Evolutionary conservation across 2,113 vertebrate species (phyloP).

Genomic region (Xiphias gladius): DNA sequence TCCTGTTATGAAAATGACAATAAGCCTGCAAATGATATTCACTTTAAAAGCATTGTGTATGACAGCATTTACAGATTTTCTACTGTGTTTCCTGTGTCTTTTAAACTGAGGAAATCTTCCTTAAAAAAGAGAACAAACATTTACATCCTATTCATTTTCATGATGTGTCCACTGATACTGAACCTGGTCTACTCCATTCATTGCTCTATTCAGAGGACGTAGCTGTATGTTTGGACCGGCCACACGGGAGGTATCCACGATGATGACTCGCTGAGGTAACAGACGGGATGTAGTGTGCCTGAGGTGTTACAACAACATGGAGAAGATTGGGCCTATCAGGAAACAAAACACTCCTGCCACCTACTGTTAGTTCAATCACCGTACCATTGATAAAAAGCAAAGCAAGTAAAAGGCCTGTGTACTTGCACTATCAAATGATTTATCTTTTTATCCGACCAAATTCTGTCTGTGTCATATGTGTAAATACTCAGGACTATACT

Average conservation of each 20-base stretch:
- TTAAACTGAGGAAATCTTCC: too few relatives aligned
- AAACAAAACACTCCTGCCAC: constrained; percentile 70
- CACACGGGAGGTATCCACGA: background rate
- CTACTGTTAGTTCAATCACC: constrained; percentile 67
- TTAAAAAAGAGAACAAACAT: too few relatives aligned
- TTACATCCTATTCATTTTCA: background rate
- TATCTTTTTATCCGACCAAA: background rate
- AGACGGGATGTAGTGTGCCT: background rate
- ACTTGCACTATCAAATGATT: background rate
- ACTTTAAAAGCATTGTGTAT: background rate
- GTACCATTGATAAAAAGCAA: constrained; percentile 2
- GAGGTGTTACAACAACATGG: constrained; percentile 19
- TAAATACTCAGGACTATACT: background rate
- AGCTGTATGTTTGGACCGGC: background rate
- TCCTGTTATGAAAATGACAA: too few relatives aligned
- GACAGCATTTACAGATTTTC: background rate
- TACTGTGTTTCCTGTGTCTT: background rate
- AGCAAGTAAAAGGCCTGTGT: background rate
- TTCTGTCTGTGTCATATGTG: background rate
- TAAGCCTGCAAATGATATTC: too few relatives aligned
- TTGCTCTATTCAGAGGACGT: background rate
- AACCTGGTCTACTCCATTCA: background rate
- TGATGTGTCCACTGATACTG: background rate
- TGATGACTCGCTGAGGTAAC: background rate
- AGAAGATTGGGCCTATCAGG: background rate